Base-by-base conservation (phyloP, 2,797 vertebrate genomes). In the Clamator glandarius region DNA sequence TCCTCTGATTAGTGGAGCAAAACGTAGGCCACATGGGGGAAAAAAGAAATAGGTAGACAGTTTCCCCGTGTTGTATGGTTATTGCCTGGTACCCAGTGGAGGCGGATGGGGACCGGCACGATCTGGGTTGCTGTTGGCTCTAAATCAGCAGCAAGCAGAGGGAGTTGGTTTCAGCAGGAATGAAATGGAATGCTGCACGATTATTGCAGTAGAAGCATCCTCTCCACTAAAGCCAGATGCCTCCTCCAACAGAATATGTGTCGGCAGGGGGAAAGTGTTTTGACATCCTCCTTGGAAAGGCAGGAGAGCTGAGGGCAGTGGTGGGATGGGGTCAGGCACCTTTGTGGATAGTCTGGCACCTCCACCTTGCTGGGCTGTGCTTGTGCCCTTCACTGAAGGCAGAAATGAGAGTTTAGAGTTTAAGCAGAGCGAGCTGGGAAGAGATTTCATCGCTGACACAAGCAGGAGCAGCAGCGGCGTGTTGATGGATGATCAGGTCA, bases 291-390 rank as follows among this genome's bases (percentile, higher is more conserved):
- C 33, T 23, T 4, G 35, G 66, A 42, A 35, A 0, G 5, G 50
- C 26, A 11, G 35, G 46, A 31, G 33, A 29, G 31, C 21, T 44
- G 83, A 50, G 15, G 66, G 39, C 20, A 8, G 64, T 0, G 1
- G 10, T 7, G 35, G 52, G 31, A 15, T 12, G 41, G 42, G 58
- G 20, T 6, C 6, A 31, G 52, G 33, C 50, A 28, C 33, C 21
- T 26, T 5, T 1, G 63, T 4, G 5, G 48, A 42, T 25, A 59
- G 15, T 44, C 7, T 19, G 0, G 46, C 16, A 6, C 24, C 55
- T 59, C 59, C 4, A 1, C 15, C 31, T 50, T 4, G 0, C 0
- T 0, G 26, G 28, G 28, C 14, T 33, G 31, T 19, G 52, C 48
- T 24, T 4, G 2, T n/a, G 63, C 63, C 46, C 42, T 25, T 35